Base-by-base conservation (phyloP, 2,113 vertebrate species). In the Callospermophilus lateralis region DNA sequence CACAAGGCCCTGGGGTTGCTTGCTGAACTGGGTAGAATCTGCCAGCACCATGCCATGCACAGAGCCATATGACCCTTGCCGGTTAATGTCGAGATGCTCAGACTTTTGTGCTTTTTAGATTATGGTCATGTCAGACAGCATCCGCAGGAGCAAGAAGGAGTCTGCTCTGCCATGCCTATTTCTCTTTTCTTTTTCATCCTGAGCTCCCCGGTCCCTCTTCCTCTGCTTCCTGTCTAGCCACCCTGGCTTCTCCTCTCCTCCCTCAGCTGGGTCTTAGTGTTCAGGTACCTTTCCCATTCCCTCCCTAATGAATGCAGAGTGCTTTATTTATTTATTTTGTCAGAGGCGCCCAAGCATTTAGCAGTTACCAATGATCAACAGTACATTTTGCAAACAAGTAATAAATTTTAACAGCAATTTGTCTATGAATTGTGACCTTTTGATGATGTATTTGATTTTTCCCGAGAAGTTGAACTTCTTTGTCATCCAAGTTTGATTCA, bases 321-420 rank as follows among this genome's bases (percentile, higher is more conserved):
- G 15, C 73, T 39, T 53, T 39, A 70, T 79, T 86, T 86, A 72
- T 93, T 92, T 94, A 91, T 26, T 88, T 95, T 87, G 96, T 93
- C 90, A 93, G 87, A 16, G 74, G 96, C 12, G 34, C 97, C 95
- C 72, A 74, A 96, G 96, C 37, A 95, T 97, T 97, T 96, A 97
- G 94, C 95, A 96, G 95, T 94, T 96, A 98, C 90, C 93, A 81
- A 84, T 96, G 98, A 98, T 97, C 97, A 96, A 96, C 85, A 7
- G 6, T 37, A 53, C 89, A 95, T 95, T 98, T 97, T 98, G 97
- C 98, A 98, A 98, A 98, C 98, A 98, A 97, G 97, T 92, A 97
- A 98, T 98, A 98, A 97, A 98, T 98, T 97, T 93, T 93, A 98
- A 96, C 96, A 98, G 97, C 98, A 95, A 92, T 98, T 98, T 98